Evolutionary conservation across 1,140 invertebrate genomes (phyloP), one percentile per base, ranked within the genome.

Genomic region (Brachionus manjavacas): DNA sequence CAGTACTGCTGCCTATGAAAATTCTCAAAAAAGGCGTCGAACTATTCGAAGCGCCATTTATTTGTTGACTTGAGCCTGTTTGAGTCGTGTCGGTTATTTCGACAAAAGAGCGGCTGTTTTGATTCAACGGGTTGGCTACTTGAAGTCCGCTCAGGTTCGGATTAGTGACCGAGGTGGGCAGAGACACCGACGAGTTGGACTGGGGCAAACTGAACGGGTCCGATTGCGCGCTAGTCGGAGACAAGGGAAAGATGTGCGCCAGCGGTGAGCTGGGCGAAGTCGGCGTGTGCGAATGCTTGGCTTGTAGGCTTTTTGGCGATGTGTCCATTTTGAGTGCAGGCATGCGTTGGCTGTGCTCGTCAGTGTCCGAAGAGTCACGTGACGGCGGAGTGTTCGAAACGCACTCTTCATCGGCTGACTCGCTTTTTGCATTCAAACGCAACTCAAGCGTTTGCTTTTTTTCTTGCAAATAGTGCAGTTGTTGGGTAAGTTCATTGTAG

Each of bases 21-120:
- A 81, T 81, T 60, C 79, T 60, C 79, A 81, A 81, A 68, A 81
- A 81, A 39, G 49, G 28, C 9, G 78, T 11, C 4, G 66, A 72
- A 6, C 14, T 0, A 20, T 41, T 72, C n/a, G 68, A 16, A 16
- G 31, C 16, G 7, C 12, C 11, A 20, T 41, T 31, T n/a, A 46
- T 46, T 14, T 46, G 43, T n/a, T 31, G 41, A 64, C 20, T 68
- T 39, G 79, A 64, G 16, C 12, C 12, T 14, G 52, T n/a, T 35
- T 41, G 52, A 60, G 20, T 7, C 0, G 35, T 28, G 52, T 81
- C 79, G 52, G 2, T 64, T 20, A 81, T 81, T 41, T 81, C 79
- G n/a, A 11, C 39, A 64, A 81, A 81, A 31, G 79, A 81, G 12
- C 79, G 79, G n/a, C 79, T 81, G 43, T 81, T 81, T 20, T 64